Evolutionary conservation across 2,888 invertebrate species (phyloP).

Genomic region (Chrysomela aeneicollis): DNA sequence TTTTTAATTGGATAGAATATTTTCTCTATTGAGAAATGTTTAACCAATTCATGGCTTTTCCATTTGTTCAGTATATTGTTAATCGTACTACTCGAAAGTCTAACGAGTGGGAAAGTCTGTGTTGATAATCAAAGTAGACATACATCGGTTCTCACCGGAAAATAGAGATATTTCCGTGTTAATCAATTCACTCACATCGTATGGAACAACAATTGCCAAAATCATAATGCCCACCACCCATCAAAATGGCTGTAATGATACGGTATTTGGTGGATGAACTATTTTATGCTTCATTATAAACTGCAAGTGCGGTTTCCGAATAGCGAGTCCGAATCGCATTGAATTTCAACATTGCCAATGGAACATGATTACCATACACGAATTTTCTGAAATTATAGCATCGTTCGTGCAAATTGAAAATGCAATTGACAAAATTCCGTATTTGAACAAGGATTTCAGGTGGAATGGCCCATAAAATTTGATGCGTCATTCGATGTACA

Average conservation of each 20-base stretch:
- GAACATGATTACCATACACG: neutral
- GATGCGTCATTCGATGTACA: neutral
- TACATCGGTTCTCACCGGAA: neutral
- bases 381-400: neutral
- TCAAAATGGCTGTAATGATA: neutral
- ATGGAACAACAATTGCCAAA: constrained; percentile 1
- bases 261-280: constrained; percentile 26
- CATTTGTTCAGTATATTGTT: too few species aligned
- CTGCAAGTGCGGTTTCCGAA: constrained; percentile 15
- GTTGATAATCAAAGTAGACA: neutral
- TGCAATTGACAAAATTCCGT: neutral
- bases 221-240: neutral
- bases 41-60: too few species aligned
- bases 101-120: neutral
- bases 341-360: neutral
- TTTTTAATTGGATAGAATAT: too few species aligned
- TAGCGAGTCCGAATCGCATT: neutral
- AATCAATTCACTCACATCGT: constrained; percentile 2
- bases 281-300: constrained; percentile 34
- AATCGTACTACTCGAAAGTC: too few species aligned
- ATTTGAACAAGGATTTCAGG: neutral
- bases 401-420: neutral
- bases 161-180: neutral
- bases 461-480: neutral
- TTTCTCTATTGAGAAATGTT: too few species aligned